These are phyloP conservation scores for Euproctis similis DNA, from an alignment of 2,888 invertebrate genomes.

Conservation along the genomic window DNA sequence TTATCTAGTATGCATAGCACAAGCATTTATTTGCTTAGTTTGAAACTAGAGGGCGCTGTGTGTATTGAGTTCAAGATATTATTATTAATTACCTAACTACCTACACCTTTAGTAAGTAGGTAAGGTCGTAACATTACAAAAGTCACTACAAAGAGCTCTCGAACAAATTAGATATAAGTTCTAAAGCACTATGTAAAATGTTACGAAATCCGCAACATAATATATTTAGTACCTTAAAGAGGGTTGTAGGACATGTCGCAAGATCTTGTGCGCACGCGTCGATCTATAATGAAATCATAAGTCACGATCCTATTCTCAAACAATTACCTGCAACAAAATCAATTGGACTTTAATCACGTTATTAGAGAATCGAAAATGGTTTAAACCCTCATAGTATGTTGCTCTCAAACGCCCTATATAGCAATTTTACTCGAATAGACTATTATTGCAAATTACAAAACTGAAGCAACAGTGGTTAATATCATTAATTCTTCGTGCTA, in stretches of 20 bases:
- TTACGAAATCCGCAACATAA: conserved; percentile 1
- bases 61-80: no score
- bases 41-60: no score
- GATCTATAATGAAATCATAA: conserved; percentile 49
- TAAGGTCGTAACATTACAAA: no score
- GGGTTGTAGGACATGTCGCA: conserved; percentile 30
- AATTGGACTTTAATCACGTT: conserved; percentile 11
- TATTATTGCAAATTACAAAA: conserved; percentile 24
- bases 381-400: not conserved
- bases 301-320: conserved; percentile 46
- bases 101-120: no score
- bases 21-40: no score
- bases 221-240: conserved; percentile 17
- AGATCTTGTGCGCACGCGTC: conserved; percentile 40
- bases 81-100: no score
- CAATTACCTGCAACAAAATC: conserved; percentile 24
- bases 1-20: no score
- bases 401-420: conserved; percentile 17
- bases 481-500: conserved; percentile 9
- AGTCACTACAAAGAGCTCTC: no score
- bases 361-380: fast-evolving
- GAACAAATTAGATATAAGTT: no score
- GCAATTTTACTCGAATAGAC: conserved; percentile 14
- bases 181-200: no score
- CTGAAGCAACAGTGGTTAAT: conserved; percentile 18